A percentile compares a stretch with the other conserved stretches of the same genome.
Conservation (phyloP, 2,888 invertebrate genomes). For the Cheilosia grossa region DNA sequence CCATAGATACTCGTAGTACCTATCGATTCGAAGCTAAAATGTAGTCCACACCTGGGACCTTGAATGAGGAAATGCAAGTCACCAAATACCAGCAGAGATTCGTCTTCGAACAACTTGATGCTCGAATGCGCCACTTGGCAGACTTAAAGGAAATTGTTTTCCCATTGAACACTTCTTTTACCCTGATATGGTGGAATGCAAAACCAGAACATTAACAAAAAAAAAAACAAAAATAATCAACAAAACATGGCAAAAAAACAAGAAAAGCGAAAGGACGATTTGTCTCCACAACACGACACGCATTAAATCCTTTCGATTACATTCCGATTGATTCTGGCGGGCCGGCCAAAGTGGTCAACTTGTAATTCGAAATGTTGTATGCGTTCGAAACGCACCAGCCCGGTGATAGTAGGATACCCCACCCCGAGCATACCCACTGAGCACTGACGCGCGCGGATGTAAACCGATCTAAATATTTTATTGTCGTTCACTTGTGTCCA, state of each 20-base stretch:
- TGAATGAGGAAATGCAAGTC: constrained; percentile 12
- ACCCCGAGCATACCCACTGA: constrained; percentile 16
- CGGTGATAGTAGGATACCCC: constrained; percentile 17
- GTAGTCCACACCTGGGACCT: constrained; percentile 7
- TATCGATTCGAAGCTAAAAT: constrained; percentile 30
- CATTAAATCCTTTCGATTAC: constrained; percentile 71
- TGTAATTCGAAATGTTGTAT: constrained; percentile 71
- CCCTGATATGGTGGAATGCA: constrained; percentile 49
- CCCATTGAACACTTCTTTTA: constrained; percentile 22
- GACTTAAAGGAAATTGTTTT: constrained; percentile 15
- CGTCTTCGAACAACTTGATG: not conserved
- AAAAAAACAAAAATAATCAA: not conserved
- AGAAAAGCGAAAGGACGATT: constrained; percentile 69
- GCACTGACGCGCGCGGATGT: constrained; percentile 59
- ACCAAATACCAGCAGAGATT: constrained; percentile 8
- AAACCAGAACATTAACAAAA: constrained; percentile 17
- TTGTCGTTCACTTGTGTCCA: constrained; percentile 74
- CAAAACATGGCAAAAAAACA: not conserved
- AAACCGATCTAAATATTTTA: constrained; percentile 76
- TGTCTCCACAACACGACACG: constrained; percentile 60
- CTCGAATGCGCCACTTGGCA: not conserved
- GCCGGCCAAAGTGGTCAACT: constrained; percentile 66
- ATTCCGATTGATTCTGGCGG: constrained; percentile 69
- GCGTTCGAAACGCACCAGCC: constrained; percentile 25
- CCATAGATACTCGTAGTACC: constrained; percentile 2